Evolutionary conservation across 2,888 invertebrate genomes (phyloP), one percentile per base, ranked within the genome.

Genomic region (Leptogaster cylindrica): DNA sequence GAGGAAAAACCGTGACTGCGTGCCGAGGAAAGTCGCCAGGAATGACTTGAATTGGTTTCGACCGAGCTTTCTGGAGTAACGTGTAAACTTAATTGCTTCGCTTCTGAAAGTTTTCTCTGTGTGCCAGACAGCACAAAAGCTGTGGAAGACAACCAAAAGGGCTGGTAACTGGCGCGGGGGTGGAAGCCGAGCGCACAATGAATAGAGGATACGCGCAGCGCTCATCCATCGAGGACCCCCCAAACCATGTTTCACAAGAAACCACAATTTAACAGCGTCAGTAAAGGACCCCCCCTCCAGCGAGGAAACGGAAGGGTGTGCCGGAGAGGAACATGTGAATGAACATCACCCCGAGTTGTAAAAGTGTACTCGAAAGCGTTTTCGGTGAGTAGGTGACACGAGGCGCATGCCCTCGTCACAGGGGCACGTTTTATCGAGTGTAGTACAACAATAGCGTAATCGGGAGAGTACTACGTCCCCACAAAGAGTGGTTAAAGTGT

Each of bases 81-180:
- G 61, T 61, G 61, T 61, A 61, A 61, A 61, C 61, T 61, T 61
- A 61, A 61, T 61, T 61, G 61, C 61, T 61, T 61, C 44, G 61
- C 61, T 61, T 61, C 61, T 44, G 61, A 61, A 61, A 61, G 61
- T 61, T 61, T 61, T 44, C 61, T 61, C 27, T 61, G 28, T 44
- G 55, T 55, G 55, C 55, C 36, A 55, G 55, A 36, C 55, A 23
- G 23, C 20, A 55, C 55, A 55, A 55, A 36, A 55, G 55, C 55
- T 55, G 20, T 33, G 52, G 61, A 44, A 61, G 44, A 44, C 28
- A 27, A 28, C 6, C 10, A 31, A 6, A 31, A 8, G 10, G 6
- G 31, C 10, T 16, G 27, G 50, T 16, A 28, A 12, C 39, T n/a
- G 14, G 28, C 16, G 36, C 36, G 55, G 36, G 55, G 55, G 55